Base-by-base conservation (phyloP, 35 echinoderm and acorn worm species). In the Hemicentrotus pulcherrimus region DNA sequence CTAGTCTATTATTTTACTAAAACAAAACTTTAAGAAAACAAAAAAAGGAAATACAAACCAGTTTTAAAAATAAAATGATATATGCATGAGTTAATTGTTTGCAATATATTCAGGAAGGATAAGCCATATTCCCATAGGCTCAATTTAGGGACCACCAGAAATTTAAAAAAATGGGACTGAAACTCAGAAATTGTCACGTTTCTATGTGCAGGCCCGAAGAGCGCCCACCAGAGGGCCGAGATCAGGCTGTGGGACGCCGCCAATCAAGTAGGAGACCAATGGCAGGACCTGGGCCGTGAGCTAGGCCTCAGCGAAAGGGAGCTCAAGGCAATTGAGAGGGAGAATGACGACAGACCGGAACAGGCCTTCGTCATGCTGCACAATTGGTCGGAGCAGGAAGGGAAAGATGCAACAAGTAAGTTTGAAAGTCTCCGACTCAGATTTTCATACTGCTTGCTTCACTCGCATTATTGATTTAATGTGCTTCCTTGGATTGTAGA, bases 341-440 rank as follows among this genome's bases (percentile, higher is more conserved):
- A 99, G 94, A 99, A 99, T 47, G 98, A 99, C 47, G 97, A 98
- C 33, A 88, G 91, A 50, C 86, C 95, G 88, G 98, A 99, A 86
- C 98, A 99, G 52, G 98, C 97, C 46, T 99, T 99, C 91, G 98
- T 99, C 16, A 94, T 97, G 86, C 96, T 99, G 15, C 98, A 99
- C 60, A 70, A 59, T 19, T 99, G 98, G 98, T 94, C 98, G 19
- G 98, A 99, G 78, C 97, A 94, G 58, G 86, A 86, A 55, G 96
- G 96, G 15, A 95, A 95, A 50, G 92, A 96, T 95, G 98, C 98
- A 55, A 95, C 98, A 95, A 96, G 98, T 99, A 97, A 95, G 96
- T 86, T 31, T 12, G 18, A 10, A 59, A 59, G 52, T 9, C 52
- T 55, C 50, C 50, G n/a, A n/a, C n/a, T n/a, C n/a, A 55, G 14